Base-by-base conservation (phyloP, 2,888 invertebrate genomes). In the Amphipyra tragopoginis region DNA sequence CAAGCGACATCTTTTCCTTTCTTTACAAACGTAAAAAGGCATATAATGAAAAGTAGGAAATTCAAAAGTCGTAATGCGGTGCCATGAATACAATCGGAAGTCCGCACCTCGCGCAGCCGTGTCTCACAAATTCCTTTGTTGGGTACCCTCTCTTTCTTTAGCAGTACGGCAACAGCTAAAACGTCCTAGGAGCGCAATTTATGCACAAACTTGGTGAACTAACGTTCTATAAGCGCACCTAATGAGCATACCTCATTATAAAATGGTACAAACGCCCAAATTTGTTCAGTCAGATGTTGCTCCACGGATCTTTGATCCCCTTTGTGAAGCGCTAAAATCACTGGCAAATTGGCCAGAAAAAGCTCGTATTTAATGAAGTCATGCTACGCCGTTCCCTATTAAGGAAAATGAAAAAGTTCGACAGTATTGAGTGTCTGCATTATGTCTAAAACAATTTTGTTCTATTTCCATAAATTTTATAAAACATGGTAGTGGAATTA, bases 181-280 rank as follows among this genome's bases (percentile, higher is more conserved):
- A 78, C 65, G 65, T 74, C 77, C 61, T 61, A 44, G 61, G 63
- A 71, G 69, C 59, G 52, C 75, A 85, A 85, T 86, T 85, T 84
- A 83, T 84, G 81, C 78, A 73, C 71, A 69, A 85, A 84, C 77
- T 85, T 81, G 62, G 54, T 66, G 55, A 48, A 52, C 43, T 56
- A 56, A 33, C 40, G 44, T 64, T 65, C 63, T 62, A 60, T 68
- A 80, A 77, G 76, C 72, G 60, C 53, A 53, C 69, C 63, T 76
- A 76, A 81, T 78, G 73, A 76, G 62, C 66, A 69, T 77, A 75
- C 75, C 84, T 83, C 29, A 29, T 2, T 69, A 81, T 84, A 79
- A 78, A 75, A 36, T 42, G 34, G 44, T 29, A 55, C 50, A 58
- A 53, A 15, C 47, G 53, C 56, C 51, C 34, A 69, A 76, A 29